A percentile compares a stretch with the other conserved stretches of the same genome.
These are phyloP conservation scores for Stenichneumon culpator DNA, from an alignment of 2,888 invertebrate species.

Conservation along the genomic window DNA sequence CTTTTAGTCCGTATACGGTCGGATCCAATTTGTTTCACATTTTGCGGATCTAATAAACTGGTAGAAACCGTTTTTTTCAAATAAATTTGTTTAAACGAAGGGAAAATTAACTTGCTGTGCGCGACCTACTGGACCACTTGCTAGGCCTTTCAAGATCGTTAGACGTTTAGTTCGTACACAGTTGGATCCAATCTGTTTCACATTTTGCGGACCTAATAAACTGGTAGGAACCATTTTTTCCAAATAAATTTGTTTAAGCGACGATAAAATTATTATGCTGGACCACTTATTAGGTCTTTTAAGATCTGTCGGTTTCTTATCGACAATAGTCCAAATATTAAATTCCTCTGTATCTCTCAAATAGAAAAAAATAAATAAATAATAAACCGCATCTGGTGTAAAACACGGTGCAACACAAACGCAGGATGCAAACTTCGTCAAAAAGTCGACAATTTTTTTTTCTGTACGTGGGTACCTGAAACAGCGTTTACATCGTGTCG, in stretches of 20 bases:
- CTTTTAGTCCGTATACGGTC: background rate
- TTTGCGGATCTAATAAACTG: conserved; percentile 11
- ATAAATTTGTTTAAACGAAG: too few species aligned
- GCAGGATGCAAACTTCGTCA: background rate
- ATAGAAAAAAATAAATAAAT: conserved; percentile 4
- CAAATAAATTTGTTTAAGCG: too few species aligned
- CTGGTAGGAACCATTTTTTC: background rate
- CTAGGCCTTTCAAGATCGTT: too few species aligned
- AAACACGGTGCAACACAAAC: conserved; percentile 8
- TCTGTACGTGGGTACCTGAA: conserved; percentile 87
- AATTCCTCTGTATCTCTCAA: background rate
- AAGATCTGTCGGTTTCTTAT: background rate
- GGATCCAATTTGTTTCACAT: background rate
- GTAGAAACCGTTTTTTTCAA: background rate
- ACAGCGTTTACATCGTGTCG: conserved; percentile 96
- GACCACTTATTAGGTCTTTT: background rate
- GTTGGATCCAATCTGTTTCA: background rate
- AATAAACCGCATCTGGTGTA: background rate
- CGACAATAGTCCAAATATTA: background rate
- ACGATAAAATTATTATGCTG: background rate
- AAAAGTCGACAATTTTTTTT: conserved; percentile 22
- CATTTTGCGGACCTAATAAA: background rate
- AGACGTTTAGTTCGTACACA: background rate
- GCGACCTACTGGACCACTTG: too few species aligned
- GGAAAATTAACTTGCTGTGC: too few species aligned